Percentiles rank a stretch among this genome's conserved stretches.
phyloP scores from a whole-genome alignment of 2,888 invertebrate genomes.

The Euclidia mi region DNA sequence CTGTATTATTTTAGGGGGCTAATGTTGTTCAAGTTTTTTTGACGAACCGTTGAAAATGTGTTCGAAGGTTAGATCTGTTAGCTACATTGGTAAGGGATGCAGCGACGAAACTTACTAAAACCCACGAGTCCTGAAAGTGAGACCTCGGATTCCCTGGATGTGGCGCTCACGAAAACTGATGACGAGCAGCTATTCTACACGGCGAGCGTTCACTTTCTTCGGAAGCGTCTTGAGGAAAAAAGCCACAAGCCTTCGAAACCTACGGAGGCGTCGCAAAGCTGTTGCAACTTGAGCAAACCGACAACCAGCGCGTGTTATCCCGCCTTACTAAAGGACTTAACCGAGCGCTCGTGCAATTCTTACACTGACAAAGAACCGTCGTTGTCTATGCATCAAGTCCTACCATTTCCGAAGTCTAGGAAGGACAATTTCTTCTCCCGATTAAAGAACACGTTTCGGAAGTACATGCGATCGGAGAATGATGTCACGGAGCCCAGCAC shows the following conservation, averaged over 20 bases:
- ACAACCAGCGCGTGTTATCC: constrained; percentile 12
- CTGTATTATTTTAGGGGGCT: constrained; percentile 25
- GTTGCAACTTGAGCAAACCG: constrained; percentile 62
- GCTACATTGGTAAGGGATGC: constrained; percentile 67
- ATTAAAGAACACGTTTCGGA: constrained; percentile 70
- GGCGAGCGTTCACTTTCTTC: constrained; percentile 82
- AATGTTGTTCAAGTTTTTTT: constrained; percentile 29
- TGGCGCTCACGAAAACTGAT: constrained; percentile 58
- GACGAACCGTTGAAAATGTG: constrained; percentile 63
- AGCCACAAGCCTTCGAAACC: constrained; percentile 35
- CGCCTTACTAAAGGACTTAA: constrained; percentile 26
- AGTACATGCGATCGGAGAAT: constrained; percentile 54
- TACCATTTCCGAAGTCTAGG: constrained; percentile 79
- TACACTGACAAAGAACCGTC: constrained; percentile 43
- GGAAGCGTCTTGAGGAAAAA: constrained; percentile 75
- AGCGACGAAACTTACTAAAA: constrained; percentile 55
- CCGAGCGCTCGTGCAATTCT: constrained; percentile 19
- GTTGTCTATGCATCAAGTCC: constrained; percentile 78
- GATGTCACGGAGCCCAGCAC: constrained; percentile 50
- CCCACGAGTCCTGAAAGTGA: constrained; percentile 43
- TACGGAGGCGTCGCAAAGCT: constrained; percentile 65
- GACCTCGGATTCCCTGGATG: constrained; percentile 48
- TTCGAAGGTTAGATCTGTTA: constrained; percentile 44
- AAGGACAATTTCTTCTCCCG: constrained; percentile 70
- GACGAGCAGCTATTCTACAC: constrained; percentile 77